Base-by-base conservation (phyloP, 2,113 vertebrate genomes). In the Perca fluviatilis region DNA sequence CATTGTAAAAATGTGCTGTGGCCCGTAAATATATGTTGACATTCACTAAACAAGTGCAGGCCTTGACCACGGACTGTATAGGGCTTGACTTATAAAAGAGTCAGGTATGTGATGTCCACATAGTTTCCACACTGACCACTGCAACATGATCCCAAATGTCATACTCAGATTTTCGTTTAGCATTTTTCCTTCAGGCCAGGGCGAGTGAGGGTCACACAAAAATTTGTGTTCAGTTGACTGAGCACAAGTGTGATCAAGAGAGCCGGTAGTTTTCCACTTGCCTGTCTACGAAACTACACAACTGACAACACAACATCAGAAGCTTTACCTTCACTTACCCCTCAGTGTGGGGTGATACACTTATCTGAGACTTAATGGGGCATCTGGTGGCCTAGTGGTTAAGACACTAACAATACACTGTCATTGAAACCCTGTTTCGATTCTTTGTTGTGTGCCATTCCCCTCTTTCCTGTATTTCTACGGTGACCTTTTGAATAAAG, bases 231-330 rank as follows among this genome's bases (percentile, higher is more conserved):
- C 72, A 46, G 66, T 2, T 79, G 54, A 76, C 57, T 62, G 66
- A 82, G 27, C 64, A 85, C 40, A 46, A 76, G 46, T 56, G 43
- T 66, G 47, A 81, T 47, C 19, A 60, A 50, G 51, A 21, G 46
- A 30, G 46, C 33, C 21, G n/a, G 86, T 93, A 71, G 47, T 88
- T 91, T 90, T 89, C 89, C 89, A 90, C 66, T 63, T 19, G 1
- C 66, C 53, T 7, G 21, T 75, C 23, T 27, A 16, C 47, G 54
- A 58, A 23, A 16, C 25, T 10, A 8, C 36, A 54, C 77, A 67
- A 21, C 73, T 75, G 27, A 66, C 53, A 70, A 40, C 27, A 51
- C 53, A 58, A 25, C 60, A 65, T 40, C 14, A 60, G 3, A 33
- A 30, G 64, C 50, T 58, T 49, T 43, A 36, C 27, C 18, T n/a